Evolutionary conservation across 2,113 vertebrate species (phyloP).

Genomic region (Corythornis vintsioides): DNA sequence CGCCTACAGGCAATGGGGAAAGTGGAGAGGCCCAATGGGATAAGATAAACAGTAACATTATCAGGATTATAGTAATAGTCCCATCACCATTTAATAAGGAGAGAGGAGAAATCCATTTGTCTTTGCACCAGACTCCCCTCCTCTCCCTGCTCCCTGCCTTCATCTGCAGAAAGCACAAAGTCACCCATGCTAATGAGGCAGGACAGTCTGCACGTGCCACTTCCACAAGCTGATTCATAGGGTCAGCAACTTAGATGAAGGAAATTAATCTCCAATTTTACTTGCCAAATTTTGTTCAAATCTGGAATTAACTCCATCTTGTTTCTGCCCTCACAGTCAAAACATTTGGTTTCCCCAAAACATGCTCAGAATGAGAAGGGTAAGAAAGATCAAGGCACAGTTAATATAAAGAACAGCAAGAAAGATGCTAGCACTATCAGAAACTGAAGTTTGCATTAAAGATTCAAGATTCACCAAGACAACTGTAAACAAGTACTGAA

Average conservation of each 20-base stretch:
- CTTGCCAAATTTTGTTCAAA: slow-evolving; percentile 39
- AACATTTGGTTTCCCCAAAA: not conserved
- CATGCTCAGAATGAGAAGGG: not conserved
- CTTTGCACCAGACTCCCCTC: not conserved
- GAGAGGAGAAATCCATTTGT: not conserved
- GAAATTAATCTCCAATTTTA: slow-evolving; percentile 32
- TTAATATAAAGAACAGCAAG: not conserved
- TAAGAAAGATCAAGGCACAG: not conserved
- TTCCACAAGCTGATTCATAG: slow-evolving; percentile 10
- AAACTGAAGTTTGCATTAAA: not conserved
- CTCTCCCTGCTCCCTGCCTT: not conserved
- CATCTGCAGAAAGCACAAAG: not conserved
- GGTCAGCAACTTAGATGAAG: not conserved
- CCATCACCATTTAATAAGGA: rapidly evolving
- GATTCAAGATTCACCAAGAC: not conserved
- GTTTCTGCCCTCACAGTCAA: not conserved
- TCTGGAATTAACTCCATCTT: slow-evolving; percentile 28
- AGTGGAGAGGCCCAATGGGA: not conserved
- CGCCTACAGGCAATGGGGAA: not conserved
- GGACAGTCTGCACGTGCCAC: not conserved
- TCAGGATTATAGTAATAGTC: not conserved
- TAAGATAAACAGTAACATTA: not conserved
- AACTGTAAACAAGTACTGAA: not conserved
- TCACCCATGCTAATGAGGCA: not conserved
- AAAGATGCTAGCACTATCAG: not conserved